Conservation (phyloP, 2,888 invertebrate species). For the Hedya salicella region DNA sequence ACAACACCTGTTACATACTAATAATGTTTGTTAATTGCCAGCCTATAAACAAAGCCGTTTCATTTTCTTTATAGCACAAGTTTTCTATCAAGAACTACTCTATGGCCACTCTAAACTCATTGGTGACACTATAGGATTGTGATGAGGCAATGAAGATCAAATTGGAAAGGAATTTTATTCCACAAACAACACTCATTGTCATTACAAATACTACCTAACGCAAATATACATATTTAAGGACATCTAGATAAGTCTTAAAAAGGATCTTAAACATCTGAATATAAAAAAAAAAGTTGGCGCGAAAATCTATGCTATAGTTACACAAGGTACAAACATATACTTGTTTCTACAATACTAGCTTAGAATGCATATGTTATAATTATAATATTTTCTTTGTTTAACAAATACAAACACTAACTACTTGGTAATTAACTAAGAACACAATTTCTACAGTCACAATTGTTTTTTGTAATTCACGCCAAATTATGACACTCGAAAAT, state of each 20-base stretch:
- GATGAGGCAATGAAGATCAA: background rate
- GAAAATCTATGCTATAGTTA: conserved; percentile 23
- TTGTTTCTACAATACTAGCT: conserved; percentile 11
- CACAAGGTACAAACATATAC: conserved; percentile 4
- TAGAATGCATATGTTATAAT: background rate
- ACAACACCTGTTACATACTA: too few relatives aligned
- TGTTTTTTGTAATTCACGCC: conserved; percentile 9
- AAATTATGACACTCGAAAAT: conserved; percentile 8
- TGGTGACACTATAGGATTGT: background rate
- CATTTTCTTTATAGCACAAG: too few relatives aligned
- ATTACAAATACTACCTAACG: background rate
- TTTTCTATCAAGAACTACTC: too few relatives aligned
- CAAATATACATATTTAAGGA: conserved; percentile 1
- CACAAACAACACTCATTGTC: conserved; percentile 7
- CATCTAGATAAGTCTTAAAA: background rate
- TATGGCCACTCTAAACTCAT: too few relatives aligned
- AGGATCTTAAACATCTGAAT: background rate
- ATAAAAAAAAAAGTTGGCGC: conserved; percentile 12
- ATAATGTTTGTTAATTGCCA: too few relatives aligned
- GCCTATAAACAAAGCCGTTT: too few relatives aligned
- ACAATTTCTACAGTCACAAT: background rate
- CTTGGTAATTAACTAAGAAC: background rate
- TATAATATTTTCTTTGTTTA: background rate
- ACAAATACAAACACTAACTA: conserved; percentile 12
- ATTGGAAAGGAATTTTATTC: conserved; percentile 31